Base-by-base conservation (phyloP, 2,888 invertebrate genomes). In the Gastracanthus pulcherrimus region DNA sequence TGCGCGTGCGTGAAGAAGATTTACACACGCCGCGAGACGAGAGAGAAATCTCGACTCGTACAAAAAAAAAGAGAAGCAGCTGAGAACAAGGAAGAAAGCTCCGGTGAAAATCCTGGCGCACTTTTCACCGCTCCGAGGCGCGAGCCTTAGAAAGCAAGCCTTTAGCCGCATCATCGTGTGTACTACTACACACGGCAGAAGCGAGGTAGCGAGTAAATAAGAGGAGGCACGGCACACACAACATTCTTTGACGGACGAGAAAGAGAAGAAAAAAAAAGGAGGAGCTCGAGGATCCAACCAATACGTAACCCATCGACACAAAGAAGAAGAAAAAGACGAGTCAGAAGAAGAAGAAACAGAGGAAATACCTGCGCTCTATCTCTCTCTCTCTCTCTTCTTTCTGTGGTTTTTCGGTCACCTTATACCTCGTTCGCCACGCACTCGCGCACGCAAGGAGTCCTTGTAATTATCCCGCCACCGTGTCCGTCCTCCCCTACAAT, bases 31-130 rank as follows among this genome's bases (percentile, higher is more conserved):
- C 45, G 7, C 13, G 9, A 45, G 2, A 1, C 34, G 62, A 26
- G 62, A 62, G 62, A 31, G 34, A 34, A 62, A 34, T 29, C 62
- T 62, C 29, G 55, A 62, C 34, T n/a, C n/a, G n/a, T n/a, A 55
- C 23, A 23, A 23, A 55, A 16, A 41, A 16, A 3, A 11, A 4
- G 23, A 23, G 55, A 55, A 23, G 26, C 23, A 55, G 55, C 16
- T 16, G n/a, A 45, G 45, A 23, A n/a, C n/a, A n/a, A 51, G 7
- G 55, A 55, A 55, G n/a, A 51, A 51, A 51, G 45, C n/a, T 51
- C 51, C 26, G 9, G 55, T 55, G 55, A 23, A 23, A 23, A n/a
- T n/a, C n/a, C n/a, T n/a, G n/a, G n/a, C n/a, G n/a, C n/a, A n/a
- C n/a, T n/a, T n/a, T n/a, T n/a, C n/a, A n/a, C n/a, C n/a, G n/a